These are phyloP conservation scores for Saccostrea echinata DNA, from an alignment of 1,140 invertebrate species.

Conservation along the genomic window DNA sequence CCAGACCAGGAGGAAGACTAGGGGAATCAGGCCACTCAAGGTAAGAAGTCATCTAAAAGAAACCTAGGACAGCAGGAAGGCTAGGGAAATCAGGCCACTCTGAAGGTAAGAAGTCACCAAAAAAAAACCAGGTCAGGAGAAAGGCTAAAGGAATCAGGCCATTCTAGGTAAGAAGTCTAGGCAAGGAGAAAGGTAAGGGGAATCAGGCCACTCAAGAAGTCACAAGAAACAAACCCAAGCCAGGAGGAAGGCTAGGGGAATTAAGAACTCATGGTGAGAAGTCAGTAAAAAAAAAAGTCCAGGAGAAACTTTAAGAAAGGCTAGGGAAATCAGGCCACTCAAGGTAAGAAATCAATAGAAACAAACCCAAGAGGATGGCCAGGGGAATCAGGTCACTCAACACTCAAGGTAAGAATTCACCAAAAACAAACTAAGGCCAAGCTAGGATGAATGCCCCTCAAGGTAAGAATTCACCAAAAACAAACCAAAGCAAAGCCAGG, in stretches of 20 bases:
- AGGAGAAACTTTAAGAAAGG: conserved; percentile 69
- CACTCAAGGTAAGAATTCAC: conserved; percentile 68
- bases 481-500: conserved; percentile 70
- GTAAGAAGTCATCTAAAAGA: conserved; percentile 46
- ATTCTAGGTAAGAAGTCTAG: conserved; percentile 73
- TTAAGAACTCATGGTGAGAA: conserved; percentile 69
- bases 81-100: conserved; percentile 66
- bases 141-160: conserved; percentile 65
- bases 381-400: conserved; percentile 65
- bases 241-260: conserved; percentile 64
- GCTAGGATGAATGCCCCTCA: conserved; percentile 68
- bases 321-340: conserved; percentile 66
- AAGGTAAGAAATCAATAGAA: conserved; percentile 64
- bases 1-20: conserved; percentile 69
- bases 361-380: conserved; percentile 63
- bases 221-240: conserved; percentile 62
- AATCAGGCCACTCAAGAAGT: conserved; percentile 61
- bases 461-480: conserved; percentile 58
- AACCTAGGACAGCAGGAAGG: conserved; percentile 71
- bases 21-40: conserved; percentile 70
- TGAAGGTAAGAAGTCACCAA: conserved; percentile 64
- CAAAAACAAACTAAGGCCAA: conserved; percentile 64
- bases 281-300: conserved; percentile 52
- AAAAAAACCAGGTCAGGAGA: conserved; percentile 66
- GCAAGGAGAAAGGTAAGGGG: conserved; percentile 66